Evolutionary conservation across 35 echinoderm and acorn worm genomes (phyloP).

Genomic region (Lytechinus variegatus): DNA sequence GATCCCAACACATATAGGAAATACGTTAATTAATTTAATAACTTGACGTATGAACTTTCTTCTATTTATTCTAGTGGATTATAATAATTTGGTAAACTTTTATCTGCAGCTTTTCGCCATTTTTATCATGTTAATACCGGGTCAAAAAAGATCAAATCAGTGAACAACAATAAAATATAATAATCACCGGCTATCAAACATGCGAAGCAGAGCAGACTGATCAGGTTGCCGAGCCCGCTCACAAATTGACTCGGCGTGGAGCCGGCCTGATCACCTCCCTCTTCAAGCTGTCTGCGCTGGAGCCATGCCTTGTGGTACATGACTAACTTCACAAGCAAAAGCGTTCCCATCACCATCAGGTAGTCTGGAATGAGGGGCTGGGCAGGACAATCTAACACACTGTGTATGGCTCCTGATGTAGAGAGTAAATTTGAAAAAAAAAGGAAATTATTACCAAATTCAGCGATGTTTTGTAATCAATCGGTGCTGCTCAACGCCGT

Average conservation of each 20-base stretch:
- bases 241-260: slow-evolving; percentile 29
- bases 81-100: too few relatives aligned
- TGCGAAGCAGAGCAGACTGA: slow-evolving; percentile 75
- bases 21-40: too few relatives aligned
- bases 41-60: too few relatives aligned
- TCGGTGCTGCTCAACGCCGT: too few relatives aligned
- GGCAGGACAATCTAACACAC: slow-evolving; percentile 72
- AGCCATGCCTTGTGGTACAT: slow-evolving; percentile 62
- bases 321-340: slow-evolving; percentile 65
- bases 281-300: not conserved
- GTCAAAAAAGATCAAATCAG: too few relatives aligned
- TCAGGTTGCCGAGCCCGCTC: slow-evolving; percentile 63
- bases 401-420: slow-evolving; percentile 66
- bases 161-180: not conserved
- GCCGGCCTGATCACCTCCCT: slow-evolving; percentile 22
- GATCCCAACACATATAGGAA: too few relatives aligned
- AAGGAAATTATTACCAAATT: too few relatives aligned
- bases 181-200: slow-evolving; percentile 90
- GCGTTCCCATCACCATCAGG: slow-evolving; percentile 67
- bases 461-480: too few relatives aligned
- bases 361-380: slow-evolving; percentile 85
- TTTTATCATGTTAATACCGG: too few relatives aligned
- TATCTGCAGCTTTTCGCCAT: too few relatives aligned
- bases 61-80: too few relatives aligned
- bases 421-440: too few relatives aligned